phyloP scores from a whole-genome alignment of 1,140 invertebrate genomes.

The Elymnias hypermnestra region DNA sequence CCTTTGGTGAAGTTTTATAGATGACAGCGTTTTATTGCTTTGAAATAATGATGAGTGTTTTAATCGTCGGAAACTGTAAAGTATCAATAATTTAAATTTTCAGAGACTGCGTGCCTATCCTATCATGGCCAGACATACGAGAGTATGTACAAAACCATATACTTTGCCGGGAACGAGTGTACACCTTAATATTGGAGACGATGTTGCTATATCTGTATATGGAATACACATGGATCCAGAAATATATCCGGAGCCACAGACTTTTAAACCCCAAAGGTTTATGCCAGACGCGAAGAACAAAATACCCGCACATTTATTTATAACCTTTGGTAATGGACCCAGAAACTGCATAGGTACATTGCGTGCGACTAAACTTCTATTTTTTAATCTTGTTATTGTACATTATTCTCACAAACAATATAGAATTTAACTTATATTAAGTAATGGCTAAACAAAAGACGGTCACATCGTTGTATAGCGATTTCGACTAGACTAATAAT shows the following conservation, averaged over 20 bases:
- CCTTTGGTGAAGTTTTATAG: too few relatives aligned
- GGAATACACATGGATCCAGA: slow-evolving; percentile 78
- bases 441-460: too few relatives aligned
- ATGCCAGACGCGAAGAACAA: slow-evolving; percentile 60
- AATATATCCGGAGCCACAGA: slow-evolving; percentile 76
- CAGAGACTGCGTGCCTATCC: slow-evolving; percentile 81
- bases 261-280: slow-evolving; percentile 80
- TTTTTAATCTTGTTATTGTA: too few relatives aligned
- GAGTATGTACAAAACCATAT: slow-evolving; percentile 72
- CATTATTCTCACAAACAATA: too few relatives aligned
- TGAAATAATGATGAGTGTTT: too few relatives aligned
- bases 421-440: too few relatives aligned
- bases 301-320: slow-evolving; percentile 75
- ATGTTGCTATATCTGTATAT: slow-evolving; percentile 68
- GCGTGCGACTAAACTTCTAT: too few relatives aligned
- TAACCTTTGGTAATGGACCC: slow-evolving; percentile 84
- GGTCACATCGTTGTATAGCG: too few relatives aligned
- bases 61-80: too few relatives aligned
- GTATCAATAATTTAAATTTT: too few relatives aligned
- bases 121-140: slow-evolving; percentile 67
- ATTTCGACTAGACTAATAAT: too few relatives aligned
- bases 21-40: too few relatives aligned
- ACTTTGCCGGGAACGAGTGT: slow-evolving; percentile 66
- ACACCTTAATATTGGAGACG: slow-evolving; percentile 55
- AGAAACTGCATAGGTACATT: slow-evolving; percentile 86